phyloP scores from a whole-genome alignment of 1,140 invertebrate species.

The Euwallacea fornicatus region DNA sequence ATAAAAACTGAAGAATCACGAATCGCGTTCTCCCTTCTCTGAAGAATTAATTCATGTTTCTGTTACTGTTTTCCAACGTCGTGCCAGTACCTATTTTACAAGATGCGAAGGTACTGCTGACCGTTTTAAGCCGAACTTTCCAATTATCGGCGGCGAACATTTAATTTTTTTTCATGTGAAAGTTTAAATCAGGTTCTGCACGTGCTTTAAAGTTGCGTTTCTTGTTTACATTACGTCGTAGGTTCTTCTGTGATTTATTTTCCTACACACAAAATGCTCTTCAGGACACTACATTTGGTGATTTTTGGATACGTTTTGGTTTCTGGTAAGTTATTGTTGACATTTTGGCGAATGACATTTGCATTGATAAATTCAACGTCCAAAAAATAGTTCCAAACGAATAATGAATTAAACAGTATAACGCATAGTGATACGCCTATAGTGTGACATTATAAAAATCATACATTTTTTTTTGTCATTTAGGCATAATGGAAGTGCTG shows the following conservation, averaged over 20 bases:
- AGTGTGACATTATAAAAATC: too few species aligned
- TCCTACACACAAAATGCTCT: conserved; percentile 8
- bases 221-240: conserved; percentile 9
- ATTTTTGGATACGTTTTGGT: conserved; percentile 22
- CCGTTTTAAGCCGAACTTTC: conserved; percentile 16
- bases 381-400: too few species aligned
- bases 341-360: not conserved
- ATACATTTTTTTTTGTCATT: too few species aligned
- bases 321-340: conserved; percentile 11
- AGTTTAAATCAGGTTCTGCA: conserved; percentile 7
- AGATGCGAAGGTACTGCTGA: conserved; percentile 25
- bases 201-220: conserved; percentile 10
- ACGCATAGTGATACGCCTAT: too few species aligned
- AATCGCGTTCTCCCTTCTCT: conserved; percentile 16
- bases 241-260: not conserved
- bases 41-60: conserved; percentile 9
- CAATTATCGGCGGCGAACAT: not conserved
- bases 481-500: not conserved
- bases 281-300: conserved; percentile 13
- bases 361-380: too few species aligned
- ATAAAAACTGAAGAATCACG: conserved; percentile 12
- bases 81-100: conserved; percentile 13
- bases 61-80: not conserved
- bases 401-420: too few species aligned
- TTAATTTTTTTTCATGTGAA: conserved; percentile 7